phyloP scores from a whole-genome alignment of 2,113 vertebrate species.

The Apodemus sylvaticus region DNA sequence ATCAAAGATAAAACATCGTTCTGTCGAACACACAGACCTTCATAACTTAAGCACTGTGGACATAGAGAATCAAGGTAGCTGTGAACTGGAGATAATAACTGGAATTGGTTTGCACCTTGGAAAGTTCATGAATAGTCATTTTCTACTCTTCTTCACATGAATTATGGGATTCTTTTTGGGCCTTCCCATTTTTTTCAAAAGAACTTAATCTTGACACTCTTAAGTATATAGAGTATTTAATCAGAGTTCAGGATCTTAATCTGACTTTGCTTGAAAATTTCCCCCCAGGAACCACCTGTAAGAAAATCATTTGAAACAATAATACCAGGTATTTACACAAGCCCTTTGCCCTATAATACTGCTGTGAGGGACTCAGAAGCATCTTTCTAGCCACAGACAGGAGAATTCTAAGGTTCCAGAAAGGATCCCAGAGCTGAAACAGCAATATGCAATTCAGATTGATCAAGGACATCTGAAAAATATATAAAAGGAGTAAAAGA shows the following conservation, averaged over 20 bases:
- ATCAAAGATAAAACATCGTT: not conserved
- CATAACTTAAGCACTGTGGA: not conserved
- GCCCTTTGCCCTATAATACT: not conserved
- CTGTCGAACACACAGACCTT: not conserved
- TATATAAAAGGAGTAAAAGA: not conserved
- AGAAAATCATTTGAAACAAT: conserved; percentile 9
- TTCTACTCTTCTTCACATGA: not conserved
- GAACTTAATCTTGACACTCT: not conserved
- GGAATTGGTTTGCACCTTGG: not conserved
- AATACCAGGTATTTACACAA: not conserved
- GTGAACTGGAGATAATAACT: not conserved
- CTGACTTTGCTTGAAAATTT: not conserved
- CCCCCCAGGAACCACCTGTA: not conserved
- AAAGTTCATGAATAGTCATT: not conserved
- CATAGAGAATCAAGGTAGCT: not conserved
- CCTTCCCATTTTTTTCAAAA: not conserved
- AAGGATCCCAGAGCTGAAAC: not conserved
- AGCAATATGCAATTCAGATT: not conserved
- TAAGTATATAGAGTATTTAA: not conserved
- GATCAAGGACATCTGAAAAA: not conserved
- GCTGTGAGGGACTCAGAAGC: not conserved
- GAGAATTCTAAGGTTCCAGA: not conserved
- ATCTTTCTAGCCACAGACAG: not conserved
- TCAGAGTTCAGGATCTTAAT: not conserved
- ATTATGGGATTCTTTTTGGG: not conserved